Conservation (phyloP, 2,797 vertebrate genomes). For the Pangasius macronema region DNA sequence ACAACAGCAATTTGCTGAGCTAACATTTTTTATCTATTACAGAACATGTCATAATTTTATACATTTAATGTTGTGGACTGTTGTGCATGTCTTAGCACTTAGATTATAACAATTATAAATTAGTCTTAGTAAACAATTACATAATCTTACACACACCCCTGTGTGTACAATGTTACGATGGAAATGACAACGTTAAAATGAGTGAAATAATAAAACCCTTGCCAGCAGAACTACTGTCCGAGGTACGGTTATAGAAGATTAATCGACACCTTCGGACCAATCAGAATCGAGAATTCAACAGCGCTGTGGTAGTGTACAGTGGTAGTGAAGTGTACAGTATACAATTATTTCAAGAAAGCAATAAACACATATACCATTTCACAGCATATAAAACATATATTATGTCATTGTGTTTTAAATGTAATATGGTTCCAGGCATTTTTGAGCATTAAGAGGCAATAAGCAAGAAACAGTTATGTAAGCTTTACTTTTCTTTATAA, state of each 20-base stretch:
- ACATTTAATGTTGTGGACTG: not conserved
- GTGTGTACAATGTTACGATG: not conserved
- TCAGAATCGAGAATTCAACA: not conserved
- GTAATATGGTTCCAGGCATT: not conserved
- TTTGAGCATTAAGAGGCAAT: not conserved
- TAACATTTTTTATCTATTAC: not conserved
- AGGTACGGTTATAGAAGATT: not conserved
- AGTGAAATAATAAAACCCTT: not conserved
- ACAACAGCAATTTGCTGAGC: not conserved
- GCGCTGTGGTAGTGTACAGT: too few species aligned
- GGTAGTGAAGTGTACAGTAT: too few species aligned
- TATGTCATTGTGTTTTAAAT: not conserved
- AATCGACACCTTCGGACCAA: not conserved
- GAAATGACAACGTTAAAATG: too few species aligned
- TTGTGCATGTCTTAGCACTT: not conserved
- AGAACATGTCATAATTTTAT: not conserved
- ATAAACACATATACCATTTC: not conserved
- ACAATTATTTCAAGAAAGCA: not conserved
- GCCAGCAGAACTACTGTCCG: not conserved
- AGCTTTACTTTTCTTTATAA: constrained; percentile 18
- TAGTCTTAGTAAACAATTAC: not conserved
- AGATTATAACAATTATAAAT: not conserved
- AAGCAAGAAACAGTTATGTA: not conserved
- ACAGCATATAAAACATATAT: too few species aligned
- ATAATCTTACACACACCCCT: not conserved